Conservation (phyloP, 1,140 invertebrate genomes). For the Trigoniulus corallinus region DNA sequence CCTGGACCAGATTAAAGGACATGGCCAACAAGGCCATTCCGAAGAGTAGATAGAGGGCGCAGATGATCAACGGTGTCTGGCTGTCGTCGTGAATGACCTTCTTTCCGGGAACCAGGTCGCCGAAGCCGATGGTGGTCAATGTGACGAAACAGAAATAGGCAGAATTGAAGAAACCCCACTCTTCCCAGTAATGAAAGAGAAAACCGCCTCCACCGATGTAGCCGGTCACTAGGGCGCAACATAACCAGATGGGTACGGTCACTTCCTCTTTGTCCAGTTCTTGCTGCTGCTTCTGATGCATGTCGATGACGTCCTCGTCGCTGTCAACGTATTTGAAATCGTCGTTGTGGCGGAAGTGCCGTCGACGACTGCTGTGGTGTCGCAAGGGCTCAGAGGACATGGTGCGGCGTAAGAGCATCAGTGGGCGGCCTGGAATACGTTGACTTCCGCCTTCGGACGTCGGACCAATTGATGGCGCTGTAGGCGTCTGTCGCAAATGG, state of each 20-base stretch:
- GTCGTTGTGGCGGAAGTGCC: not conserved
- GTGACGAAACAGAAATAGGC: conserved; percentile 95
- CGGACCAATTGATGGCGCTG: not conserved
- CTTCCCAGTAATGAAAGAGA: conserved; percentile 54
- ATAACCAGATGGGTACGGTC: conserved; percentile 62
- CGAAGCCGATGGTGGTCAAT: conserved; percentile 83
- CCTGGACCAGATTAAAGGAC: conserved; percentile 95
- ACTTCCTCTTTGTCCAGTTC: conserved; percentile 11
- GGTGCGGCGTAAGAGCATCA: not conserved
- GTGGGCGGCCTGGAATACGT: not conserved
- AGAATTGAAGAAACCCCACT: conserved; percentile 72
- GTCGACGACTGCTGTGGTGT: not conserved
- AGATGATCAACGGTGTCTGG: conserved; percentile 51
- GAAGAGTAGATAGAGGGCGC: conserved; percentile 81
- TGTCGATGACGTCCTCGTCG: conserved; percentile 1
- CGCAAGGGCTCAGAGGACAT: not conserved
- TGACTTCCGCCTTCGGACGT: not conserved
- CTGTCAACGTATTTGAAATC: conserved; percentile 3
- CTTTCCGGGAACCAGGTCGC: conserved; percentile 81
- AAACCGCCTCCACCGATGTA: conserved; percentile 76
- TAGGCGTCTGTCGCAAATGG: not conserved
- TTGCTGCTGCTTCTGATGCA: not conserved
- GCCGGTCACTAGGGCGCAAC: conserved; percentile 68
- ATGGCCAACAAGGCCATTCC: conserved; percentile 94
- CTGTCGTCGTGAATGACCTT: conserved; percentile 37